Evolutionary conservation across 2,113 vertebrate species (phyloP), one percentile per base, ranked within the genome.

Genomic region (Anas platyrhynchos): DNA sequence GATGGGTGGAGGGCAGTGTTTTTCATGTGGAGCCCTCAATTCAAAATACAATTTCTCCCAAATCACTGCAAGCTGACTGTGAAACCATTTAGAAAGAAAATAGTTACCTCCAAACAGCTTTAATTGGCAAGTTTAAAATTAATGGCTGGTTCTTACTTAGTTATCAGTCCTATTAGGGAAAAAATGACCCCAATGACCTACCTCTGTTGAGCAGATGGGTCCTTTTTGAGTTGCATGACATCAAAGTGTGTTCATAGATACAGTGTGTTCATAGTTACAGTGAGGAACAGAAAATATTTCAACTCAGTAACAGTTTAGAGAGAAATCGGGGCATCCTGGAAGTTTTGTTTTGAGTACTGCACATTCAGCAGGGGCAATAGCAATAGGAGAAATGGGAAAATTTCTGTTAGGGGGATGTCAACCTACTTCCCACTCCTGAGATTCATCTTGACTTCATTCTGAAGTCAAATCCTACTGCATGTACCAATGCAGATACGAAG

Each of bases 401-500:
- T 32, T 50, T 58, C 69, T 2, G 2, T 89, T 46, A 58, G 56
- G 2, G 46, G 31, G 9, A 20, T 67, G 62, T 79, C 25, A 4
- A 1, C 56, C 31, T 34, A 48, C 75, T 93, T 88, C 58, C 77
- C 17, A 1, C n/a, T 77, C 31, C 15, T 13, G 29, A 62, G 79
- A 44, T 75, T 52, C 20, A 13, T 38, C n/a, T n/a, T 20, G 76
- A 44, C 67, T 52, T 1, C 20, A 13, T 38, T 31, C 31, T 20
- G 26, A 11, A 79, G 17, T 29, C 25, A 3, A 27, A 76, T 76
- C 85, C 75, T 82, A 74, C 54, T 3, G 2, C 46, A 43, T 1
- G 0, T 55, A 18, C 11, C 56, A 16, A 1, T 10, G 63, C 1
- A 2, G 76, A 43, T 65, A 16, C 6, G 2, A 1, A 2, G 32